These are phyloP conservation scores for Sylvietta virens DNA, from an alignment of 2,113 vertebrate species.

Conservation along the genomic window DNA sequence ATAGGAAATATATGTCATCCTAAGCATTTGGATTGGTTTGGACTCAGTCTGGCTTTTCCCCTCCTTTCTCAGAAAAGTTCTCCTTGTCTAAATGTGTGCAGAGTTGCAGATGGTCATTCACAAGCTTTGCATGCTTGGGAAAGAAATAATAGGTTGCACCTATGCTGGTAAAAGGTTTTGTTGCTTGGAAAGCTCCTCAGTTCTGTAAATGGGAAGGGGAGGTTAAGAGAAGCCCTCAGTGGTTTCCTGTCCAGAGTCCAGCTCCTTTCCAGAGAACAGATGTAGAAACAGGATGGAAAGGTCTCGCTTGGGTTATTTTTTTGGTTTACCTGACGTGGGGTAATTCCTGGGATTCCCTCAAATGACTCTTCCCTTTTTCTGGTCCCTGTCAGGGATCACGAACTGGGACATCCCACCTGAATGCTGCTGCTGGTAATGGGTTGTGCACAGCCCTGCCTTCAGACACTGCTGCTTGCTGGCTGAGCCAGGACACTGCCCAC, in stretches of 20 bases:
- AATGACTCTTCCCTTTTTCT: background rate
- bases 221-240: background rate
- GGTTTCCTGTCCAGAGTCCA: background rate
- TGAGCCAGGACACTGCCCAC: background rate
- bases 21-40: background rate
- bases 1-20: background rate
- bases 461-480: background rate
- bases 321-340: background rate
- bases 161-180: background rate
- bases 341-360: background rate
- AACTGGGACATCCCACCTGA: background rate
- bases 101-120: background rate
- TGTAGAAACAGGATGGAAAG: background rate
- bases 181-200: background rate
- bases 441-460: background rate
- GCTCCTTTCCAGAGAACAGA: background rate
- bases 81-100: background rate
- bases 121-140: background rate
- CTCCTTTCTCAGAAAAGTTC: background rate
- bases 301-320: background rate
- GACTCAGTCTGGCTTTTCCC: background rate
- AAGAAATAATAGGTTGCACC: background rate
- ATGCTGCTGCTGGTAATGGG: too few relatives aligned
- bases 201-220: background rate
- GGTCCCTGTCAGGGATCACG: background rate